Base-by-base conservation (phyloP, 2,113 vertebrate genomes). In the Nannospalax galili region DNA sequence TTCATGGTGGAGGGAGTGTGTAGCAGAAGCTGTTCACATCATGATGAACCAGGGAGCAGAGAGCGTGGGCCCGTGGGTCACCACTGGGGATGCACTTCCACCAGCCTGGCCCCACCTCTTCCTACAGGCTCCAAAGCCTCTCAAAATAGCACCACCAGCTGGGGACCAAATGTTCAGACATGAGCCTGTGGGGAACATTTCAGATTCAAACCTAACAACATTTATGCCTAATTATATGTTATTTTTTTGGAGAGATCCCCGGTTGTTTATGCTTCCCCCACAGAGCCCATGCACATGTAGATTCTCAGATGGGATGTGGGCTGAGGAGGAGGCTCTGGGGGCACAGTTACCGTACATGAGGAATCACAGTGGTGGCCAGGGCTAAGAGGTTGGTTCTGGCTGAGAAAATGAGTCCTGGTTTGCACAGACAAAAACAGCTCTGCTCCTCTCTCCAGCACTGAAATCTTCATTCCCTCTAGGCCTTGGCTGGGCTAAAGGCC, bases 401-500 rank as follows among this genome's bases (percentile, higher is more conserved):
- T 1, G 16, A n/a, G 22, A 58, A 64, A 74, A 52, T 19, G 58
- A 64, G 64, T 84, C 60, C 52, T 19, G 24, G 19, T 77, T 58
- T 48, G 80, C 48, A 35, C 1, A 7, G 45, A 52, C 30, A 6
- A 19, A 37, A 65, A 45, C 77, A 79, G 60, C 64, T 74, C 32
- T 5, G 28, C 58, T 69, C 37, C 56, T 40, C 37, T 89, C 70
- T 60, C 82, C 64, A 37, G 1, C 10, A 3, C 81, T 2, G n/a
- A 78, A 35, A 58, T 9, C 84, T 42, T 40, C 14, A 0, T 30
- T 69, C 70, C n/a, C 70, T 52, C 42, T 42, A 84, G 95, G 42
- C 88, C 14, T 82, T 26, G 7, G 30, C 42, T 40, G 58, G 90
- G 93, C 94, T 67, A 82, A 75, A 84, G 42, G 86, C 86, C 92